A percentile compares a stretch with the other conserved stretches of the same genome.
phyloP scores from a whole-genome alignment of 2,113 vertebrate genomes.

The Python bivittatus region DNA sequence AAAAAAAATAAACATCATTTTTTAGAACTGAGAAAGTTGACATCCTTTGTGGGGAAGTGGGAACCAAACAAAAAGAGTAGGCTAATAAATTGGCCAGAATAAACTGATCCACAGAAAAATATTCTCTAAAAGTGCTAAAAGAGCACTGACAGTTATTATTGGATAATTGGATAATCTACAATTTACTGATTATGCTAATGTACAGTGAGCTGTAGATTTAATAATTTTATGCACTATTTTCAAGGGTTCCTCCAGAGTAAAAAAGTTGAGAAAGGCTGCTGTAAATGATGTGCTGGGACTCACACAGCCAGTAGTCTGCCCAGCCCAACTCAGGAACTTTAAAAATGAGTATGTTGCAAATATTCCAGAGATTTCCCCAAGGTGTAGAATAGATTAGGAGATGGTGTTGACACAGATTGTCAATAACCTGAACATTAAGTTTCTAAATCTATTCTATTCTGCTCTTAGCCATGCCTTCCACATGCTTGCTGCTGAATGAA shows the following conservation, averaged over 20 bases:
- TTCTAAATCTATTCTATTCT: not conserved
- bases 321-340: constrained; percentile 7
- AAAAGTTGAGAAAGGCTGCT: not conserved
- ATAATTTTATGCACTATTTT: not conserved
- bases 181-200: not conserved
- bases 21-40: not conserved
- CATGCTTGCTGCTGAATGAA: not conserved
- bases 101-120: not conserved
- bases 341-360: constrained; percentile 22
- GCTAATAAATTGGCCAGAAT: not conserved
- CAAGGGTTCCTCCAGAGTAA: not conserved
- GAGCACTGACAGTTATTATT: not conserved
- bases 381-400: not conserved
- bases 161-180: not conserved
- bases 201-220: not conserved
- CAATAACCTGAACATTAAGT: not conserved
- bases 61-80: not conserved
- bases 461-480: not conserved
- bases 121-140: not conserved
- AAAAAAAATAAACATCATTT: not conserved
- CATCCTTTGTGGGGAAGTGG: not conserved
- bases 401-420: not conserved
- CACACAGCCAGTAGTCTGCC: not conserved
- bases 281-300: not conserved
- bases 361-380: not conserved